Percentiles rank a stretch among this genome's conserved stretches.
Evolutionary conservation across 2,797 vertebrate genomes (phyloP).

Genomic region (Melanotaenia nigrans): DNA sequence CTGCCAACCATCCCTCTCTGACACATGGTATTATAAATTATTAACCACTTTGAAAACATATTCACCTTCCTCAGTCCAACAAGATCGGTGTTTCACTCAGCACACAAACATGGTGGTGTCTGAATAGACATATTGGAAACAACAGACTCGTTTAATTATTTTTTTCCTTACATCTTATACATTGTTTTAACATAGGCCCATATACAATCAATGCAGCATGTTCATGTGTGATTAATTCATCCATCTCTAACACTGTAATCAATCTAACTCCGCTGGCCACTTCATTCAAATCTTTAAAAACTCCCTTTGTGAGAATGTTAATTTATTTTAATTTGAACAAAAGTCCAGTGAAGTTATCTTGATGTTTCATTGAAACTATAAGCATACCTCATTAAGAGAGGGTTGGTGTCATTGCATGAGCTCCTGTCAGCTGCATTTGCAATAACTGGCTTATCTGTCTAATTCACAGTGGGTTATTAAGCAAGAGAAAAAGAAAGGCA

Average conservation of each 20-base stretch:
- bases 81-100: slow-evolving; percentile 33
- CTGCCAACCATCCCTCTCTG: slow-evolving; percentile 61
- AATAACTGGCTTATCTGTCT: slow-evolving; percentile 82
- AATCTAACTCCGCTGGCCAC: slow-evolving; percentile 48
- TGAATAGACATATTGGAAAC: background rate
- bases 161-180: too few species aligned
- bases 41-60: slow-evolving; percentile 42
- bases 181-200: slow-evolving; percentile 14
- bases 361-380: slow-evolving; percentile 41
- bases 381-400: slow-evolving; percentile 52
- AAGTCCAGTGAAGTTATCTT: slow-evolving; percentile 33
- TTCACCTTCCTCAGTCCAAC: slow-evolving; percentile 13
- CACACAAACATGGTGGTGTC: slow-evolving; percentile 24
- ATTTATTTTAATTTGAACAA: slow-evolving; percentile 7
- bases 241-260: slow-evolving; percentile 44
- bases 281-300: slow-evolving; percentile 10
- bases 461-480: slow-evolving; percentile 85
- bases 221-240: slow-evolving; percentile 48
- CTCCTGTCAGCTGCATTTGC: slow-evolving; percentile 59
- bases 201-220: slow-evolving; percentile 35
- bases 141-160: background rate
- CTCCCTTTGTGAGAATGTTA: background rate
- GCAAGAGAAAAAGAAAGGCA: slow-evolving; percentile 74
- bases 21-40: slow-evolving; percentile 66
- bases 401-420: slow-evolving; percentile 65